Base-by-base conservation (phyloP, 1,140 invertebrate genomes). In the Ridgeia piscesae region DNA sequence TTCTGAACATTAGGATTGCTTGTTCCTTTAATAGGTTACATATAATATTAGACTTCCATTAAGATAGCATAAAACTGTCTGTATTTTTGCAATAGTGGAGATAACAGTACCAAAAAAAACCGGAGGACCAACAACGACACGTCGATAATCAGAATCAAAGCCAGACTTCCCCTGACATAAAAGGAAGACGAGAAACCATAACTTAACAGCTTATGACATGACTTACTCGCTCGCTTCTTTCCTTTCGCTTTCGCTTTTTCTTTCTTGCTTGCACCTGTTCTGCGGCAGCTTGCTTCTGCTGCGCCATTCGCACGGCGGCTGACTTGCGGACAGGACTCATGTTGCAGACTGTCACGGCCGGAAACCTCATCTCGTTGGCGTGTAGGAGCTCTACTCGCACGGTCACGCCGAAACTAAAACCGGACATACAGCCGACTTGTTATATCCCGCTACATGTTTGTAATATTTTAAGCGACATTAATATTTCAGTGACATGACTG, bases 311-410 rank as follows among this genome's bases (percentile, higher is more conserved):
- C 17, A 0, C 91, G 11, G 48, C 4, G 42, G 91, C 42, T n/a
- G 91, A 91, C 48, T 91, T 91, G 91, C 92, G 92, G 21, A 93
- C 91, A 6, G 92, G 92, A 77, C 89, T 93, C 91, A 92, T 93
- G 91, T 93, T 93, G 88, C 92, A 93, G 88, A 93, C 35, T 42
- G 92, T 93, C 21, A 93, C 89, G 33, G 92, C 91, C 21, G 92
- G 92, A 89, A 93, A 93, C 33, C n/a, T 88, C 34, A 93, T 58
- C 58, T 88, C 42, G 33, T 34, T 92, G n/a, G 33, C 50, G 35
- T 93, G 91, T 21, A 31, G n/a, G 8, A 93, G 88, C 2, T 34
- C 34, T 1, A 92, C 34, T 8, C 6, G 50, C 0, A 92, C 92
- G 27, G 21, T 34, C 35, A 92, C 92, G 4, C 91, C 33, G 48